A percentile compares a stretch with the other conserved stretches of the same genome.
These are phyloP conservation scores for Enteromius thamalakanensis DNA, from an alignment of 2,797 vertebrate genomes.

Conservation along the genomic window DNA sequence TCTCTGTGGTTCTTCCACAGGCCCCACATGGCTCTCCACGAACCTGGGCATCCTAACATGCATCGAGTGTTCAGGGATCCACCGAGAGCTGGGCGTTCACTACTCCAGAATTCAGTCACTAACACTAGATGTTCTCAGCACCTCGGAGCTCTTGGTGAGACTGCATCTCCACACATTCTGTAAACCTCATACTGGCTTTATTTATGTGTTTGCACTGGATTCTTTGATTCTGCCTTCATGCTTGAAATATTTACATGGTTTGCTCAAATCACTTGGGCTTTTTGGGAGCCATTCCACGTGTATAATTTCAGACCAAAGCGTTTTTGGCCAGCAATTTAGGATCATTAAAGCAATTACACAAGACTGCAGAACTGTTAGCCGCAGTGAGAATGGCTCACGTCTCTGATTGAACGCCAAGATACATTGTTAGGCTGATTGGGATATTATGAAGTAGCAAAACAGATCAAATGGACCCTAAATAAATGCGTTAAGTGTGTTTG, in stretches of 20 bases:
- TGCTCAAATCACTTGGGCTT: conserved; percentile 62
- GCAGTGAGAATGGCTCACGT: conserved; percentile 52
- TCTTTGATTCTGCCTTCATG: conserved; percentile 49
- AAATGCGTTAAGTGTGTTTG: neutral
- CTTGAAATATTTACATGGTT: conserved; percentile 59
- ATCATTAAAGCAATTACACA: conserved; percentile 45
- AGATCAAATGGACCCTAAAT: conserved; percentile 45
- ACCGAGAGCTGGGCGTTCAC: conserved; percentile 96
- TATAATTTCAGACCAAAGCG: conserved; percentile 10
- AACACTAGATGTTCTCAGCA: conserved; percentile 94
- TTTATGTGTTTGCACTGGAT: neutral
- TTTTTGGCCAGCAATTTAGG: conserved; percentile 25
- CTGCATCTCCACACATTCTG: conserved; percentile 30
- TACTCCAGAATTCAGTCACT: conserved; percentile 98
- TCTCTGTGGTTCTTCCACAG: conserved; percentile 67
- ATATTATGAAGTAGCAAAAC: conserved; percentile 39
- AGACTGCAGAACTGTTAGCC: conserved; percentile 58
- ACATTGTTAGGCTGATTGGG: conserved; percentile 31
- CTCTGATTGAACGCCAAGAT: neutral
- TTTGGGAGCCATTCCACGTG: conserved; percentile 41
- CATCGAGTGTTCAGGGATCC: conserved; percentile 98
- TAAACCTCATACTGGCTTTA: neutral
- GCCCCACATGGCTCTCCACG: conserved; percentile 97
- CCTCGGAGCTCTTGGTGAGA: conserved; percentile 95
- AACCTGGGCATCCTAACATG: conserved; percentile 98